Base-by-base conservation (phyloP, 2,113 vertebrate genomes). In the Panthera leo region DNA sequence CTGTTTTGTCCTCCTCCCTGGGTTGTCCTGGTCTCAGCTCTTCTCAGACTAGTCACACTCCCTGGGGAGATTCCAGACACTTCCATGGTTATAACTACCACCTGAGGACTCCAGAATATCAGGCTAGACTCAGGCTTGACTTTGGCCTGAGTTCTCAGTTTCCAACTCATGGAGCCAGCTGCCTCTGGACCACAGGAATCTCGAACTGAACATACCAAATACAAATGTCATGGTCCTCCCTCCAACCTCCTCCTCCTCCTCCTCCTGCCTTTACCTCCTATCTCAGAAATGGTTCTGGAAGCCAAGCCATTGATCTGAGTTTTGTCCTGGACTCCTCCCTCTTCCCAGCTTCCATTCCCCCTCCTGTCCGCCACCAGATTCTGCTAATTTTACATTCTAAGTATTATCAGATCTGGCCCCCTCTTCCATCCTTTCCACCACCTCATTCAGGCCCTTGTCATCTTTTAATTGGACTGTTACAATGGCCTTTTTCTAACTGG, bases 401-500 rank as follows among this genome's bases (percentile, higher is more conserved):
- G 34, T 39, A 14, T 31, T 9, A 75, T 68, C 91, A 21, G 19
- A 79, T 76, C 94, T 63, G 45, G 51, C 42, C 73, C 31, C 42
- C n/a, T 91, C 48, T 85, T 67, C 86, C 80, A 0, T 94, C 53
- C 91, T 86, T 21, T 21, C 61, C 78, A 21, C 89, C 75, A 82
- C 91, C 85, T 58, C 21, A 27, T 92, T 61, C 80, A n/a, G 76
- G 65, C 95, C 90, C 92, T 73, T 63, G 80, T 82, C 96, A 82
- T 84, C 97, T 97, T 95, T 93, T 95, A 82, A 92, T 68, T 73
- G 45, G 87, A 92, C 82, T 29, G 0, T 94, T 92, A n/a, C 90
- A 78, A 65, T 78, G 93, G 85, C 89, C 92, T 93, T 78, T 96
- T 97, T 91, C 97, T 98, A 97, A 98, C 96, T 89, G 94, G 71